Percentiles rank a stretch among this genome's conserved stretches.
phyloP scores from a whole-genome alignment of 1,140 invertebrate species.

The Scaptomyza graminum region DNA sequence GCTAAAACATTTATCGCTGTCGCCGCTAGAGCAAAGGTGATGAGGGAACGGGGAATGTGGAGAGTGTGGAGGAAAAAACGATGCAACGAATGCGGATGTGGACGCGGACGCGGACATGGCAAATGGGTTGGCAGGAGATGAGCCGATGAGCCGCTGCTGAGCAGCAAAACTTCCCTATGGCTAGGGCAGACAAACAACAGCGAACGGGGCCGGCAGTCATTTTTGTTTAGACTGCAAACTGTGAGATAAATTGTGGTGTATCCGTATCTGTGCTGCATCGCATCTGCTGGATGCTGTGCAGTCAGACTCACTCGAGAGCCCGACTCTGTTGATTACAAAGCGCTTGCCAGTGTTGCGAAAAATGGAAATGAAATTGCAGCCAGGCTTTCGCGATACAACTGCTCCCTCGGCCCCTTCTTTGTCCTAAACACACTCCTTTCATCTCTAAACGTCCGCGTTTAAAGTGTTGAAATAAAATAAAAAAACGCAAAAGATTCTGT shows the following conservation, averaged over 20 bases:
- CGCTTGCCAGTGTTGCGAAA: slow-evolving; percentile 61
- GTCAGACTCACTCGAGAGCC: slow-evolving; percentile 23
- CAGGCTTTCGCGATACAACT: slow-evolving; percentile 20
- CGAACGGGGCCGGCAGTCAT: slow-evolving; percentile 54
- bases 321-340: slow-evolving; percentile 67
- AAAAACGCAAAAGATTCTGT: slow-evolving; percentile 33
- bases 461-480: slow-evolving; percentile 75
- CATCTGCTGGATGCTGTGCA: slow-evolving; percentile 40
- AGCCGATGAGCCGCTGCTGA: slow-evolving; percentile 68
- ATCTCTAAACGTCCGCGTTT: slow-evolving; percentile 66
- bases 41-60: slow-evolving; percentile 5
- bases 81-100: slow-evolving; percentile 38
- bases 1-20: slow-evolving; percentile 80
- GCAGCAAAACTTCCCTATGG: slow-evolving; percentile 18
- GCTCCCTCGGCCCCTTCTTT: slow-evolving; percentile 9
- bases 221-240: slow-evolving; percentile 82
- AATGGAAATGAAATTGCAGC: slow-evolving; percentile 74
- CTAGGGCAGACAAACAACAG: slow-evolving; percentile 14
- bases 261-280: slow-evolving; percentile 72
- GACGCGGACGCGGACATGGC: slow-evolving; percentile 69
- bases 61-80: background rate
- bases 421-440: slow-evolving; percentile 3
- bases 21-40: slow-evolving; percentile 45
- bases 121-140: slow-evolving; percentile 72
- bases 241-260: slow-evolving; percentile 79